Evolutionary conservation across 2,888 invertebrate genomes (phyloP), one percentile per base, ranked within the genome.

Genomic region (Yponomeuta plumbellus): DNA sequence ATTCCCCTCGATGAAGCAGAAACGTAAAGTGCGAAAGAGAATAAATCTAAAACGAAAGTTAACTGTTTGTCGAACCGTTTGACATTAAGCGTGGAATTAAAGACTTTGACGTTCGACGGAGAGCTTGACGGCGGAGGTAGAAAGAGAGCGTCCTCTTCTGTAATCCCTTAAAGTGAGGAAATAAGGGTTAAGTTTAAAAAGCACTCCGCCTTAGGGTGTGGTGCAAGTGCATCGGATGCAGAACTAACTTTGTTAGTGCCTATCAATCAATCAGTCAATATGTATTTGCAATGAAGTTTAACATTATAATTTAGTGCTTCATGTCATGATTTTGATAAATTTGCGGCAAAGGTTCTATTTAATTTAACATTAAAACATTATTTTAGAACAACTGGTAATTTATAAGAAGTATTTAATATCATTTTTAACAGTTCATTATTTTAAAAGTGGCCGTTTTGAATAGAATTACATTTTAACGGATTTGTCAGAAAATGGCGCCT

Each of bases 101-200:
- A 13, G 44, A 52, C 44, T 52, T 52, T 17, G 44, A 52, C 44
- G 44, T 52, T 44, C 44, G 44, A 44, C 17, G 44, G 3, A 52
- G 3, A 11, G 44, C 17, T 52, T 52, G 44, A 52, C 13, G 5
- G 13, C 23, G 13, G 62, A n/a, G 20, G 39, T 62, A 39, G 20
- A 39, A n/a, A 34, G 62, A 39, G 34, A 39, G 39, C 21, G 40
- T 44, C 11, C 21, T 20, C 44, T 63, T 22, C 11, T 63, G 63
- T 88, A 88, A 87, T 87, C 87, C 83, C 75, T 79, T 82, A 78
- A 84, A 88, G 81, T 84, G 81, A 83, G 83, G 81, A 85, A 88
- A 86, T 86, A 88, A 88, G 88, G 84, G 86, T 85, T 85, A 86
- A 88, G 86, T 88, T 88, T 86, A 85, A 88, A 88, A 88, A 88